Percentiles rank a stretch among this genome's conserved stretches.
phyloP scores from a whole-genome alignment of 2,797 vertebrate species.

The Syngnathus rostellatus region DNA sequence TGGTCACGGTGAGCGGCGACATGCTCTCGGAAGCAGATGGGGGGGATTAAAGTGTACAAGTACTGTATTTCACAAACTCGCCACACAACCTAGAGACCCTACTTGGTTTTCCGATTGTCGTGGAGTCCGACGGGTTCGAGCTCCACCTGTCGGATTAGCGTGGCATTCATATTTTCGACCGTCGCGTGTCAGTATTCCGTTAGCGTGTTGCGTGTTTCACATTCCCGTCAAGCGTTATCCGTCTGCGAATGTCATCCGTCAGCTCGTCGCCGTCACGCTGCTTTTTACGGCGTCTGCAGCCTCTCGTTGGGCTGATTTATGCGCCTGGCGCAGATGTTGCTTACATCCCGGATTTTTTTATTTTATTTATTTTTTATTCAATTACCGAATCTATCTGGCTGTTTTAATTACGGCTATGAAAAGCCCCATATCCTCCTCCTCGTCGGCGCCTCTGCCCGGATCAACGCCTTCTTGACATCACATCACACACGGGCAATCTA shows the following conservation, averaged over 20 bases:
- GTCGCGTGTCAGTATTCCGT: not conserved
- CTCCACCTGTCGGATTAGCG: not conserved
- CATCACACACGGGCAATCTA: slow-evolving; percentile 37
- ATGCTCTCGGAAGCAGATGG: slow-evolving; percentile 24
- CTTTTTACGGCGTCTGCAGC: slow-evolving; percentile 67
- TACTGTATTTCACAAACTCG: too few species aligned
- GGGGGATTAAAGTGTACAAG: slow-evolving; percentile 29
- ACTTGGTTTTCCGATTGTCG: not conserved
- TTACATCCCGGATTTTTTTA: slow-evolving; percentile 66
- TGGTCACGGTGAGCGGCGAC: slow-evolving; percentile 53
- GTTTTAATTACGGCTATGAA: slow-evolving; percentile 77
- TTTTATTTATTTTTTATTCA: slow-evolving; percentile 56
- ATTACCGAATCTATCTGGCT: slow-evolving; percentile 75
- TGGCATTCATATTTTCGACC: not conserved
- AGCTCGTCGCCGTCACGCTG: slow-evolving; percentile 61
- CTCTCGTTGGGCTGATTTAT: slow-evolving; percentile 77
- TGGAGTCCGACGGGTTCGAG: not conserved
- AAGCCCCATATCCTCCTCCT: slow-evolving; percentile 63
- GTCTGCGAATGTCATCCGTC: slow-evolving; percentile 58
- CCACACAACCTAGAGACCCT: not conserved
- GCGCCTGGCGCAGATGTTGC: slow-evolving; percentile 76
- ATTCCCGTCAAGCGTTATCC: slow-evolving; percentile 56
- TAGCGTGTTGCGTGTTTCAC: slow-evolving; percentile 23
- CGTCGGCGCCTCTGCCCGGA: slow-evolving; percentile 66
- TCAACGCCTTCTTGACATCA: slow-evolving; percentile 59